Evolutionary conservation across 1,140 invertebrate species (phyloP).

Genomic region (Diprion similis): DNA sequence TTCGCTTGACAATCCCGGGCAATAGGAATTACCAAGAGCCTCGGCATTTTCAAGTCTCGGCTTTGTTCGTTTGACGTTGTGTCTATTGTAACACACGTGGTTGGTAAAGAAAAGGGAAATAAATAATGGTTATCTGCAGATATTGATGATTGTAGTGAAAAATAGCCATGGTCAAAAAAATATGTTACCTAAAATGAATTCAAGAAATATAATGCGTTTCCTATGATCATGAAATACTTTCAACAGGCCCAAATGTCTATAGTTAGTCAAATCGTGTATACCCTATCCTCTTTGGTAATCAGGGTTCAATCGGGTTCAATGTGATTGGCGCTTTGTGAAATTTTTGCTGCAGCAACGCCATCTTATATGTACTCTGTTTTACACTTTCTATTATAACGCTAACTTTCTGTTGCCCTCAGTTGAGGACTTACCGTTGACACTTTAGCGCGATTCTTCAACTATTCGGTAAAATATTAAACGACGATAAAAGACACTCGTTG

Average conservation of each 20-base stretch:
- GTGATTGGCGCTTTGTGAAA: too few species aligned
- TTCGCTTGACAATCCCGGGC: not conserved
- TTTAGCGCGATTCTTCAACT: too few species aligned
- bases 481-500: too few species aligned
- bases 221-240: not conserved
- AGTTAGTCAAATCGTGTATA: not conserved
- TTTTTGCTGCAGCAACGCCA: too few species aligned
- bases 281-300: too few species aligned
- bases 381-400: too few species aligned
- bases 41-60: not conserved
- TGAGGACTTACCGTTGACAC: too few species aligned
- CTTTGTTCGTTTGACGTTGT: not conserved
- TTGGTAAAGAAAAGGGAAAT: not conserved
- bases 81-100: not conserved
- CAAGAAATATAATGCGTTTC: not conserved
- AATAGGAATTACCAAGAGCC: not conserved
- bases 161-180: not conserved
- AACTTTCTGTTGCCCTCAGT: too few species aligned
- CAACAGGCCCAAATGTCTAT: not conserved
- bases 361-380: too few species aligned
- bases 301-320: too few species aligned
- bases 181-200: not conserved
- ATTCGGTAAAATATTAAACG: too few species aligned
- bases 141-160: not conserved
- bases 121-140: not conserved